These are phyloP conservation scores for Porphyrio hochstetteri DNA, from an alignment of 2,113 vertebrate genomes.

Conservation along the genomic window DNA sequence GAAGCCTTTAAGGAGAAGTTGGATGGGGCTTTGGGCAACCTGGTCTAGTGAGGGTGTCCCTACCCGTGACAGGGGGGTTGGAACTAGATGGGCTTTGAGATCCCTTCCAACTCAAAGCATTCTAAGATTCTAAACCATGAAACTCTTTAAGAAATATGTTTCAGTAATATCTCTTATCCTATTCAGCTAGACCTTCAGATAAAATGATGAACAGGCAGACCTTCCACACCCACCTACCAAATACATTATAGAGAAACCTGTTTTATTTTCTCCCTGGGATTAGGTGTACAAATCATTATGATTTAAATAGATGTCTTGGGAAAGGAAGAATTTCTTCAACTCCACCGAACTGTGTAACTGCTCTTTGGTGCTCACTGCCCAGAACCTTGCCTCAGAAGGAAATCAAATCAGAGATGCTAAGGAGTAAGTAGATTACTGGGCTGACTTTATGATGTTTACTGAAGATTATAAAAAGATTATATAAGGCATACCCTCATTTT, in stretches of 20 bases:
- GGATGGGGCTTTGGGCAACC: too few relatives aligned
- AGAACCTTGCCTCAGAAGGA: not conserved
- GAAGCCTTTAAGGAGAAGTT: too few relatives aligned
- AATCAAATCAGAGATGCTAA: slow-evolving; percentile 42
- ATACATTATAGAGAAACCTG: not conserved
- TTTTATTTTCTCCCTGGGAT: not conserved
- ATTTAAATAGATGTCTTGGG: not conserved
- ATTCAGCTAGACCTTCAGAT: not conserved
- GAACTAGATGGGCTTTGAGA: too few relatives aligned
- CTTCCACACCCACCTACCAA: not conserved
- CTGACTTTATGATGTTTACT: not conserved
- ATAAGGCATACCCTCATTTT: not conserved
- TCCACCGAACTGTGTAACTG: not conserved
- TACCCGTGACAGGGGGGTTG: too few relatives aligned
- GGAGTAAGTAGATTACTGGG: slow-evolving; percentile 34
- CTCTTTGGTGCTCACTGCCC: not conserved
- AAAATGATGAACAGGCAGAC: not conserved
- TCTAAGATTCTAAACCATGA: not conserved
- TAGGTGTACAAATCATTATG: not conserved
- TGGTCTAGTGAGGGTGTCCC: too few relatives aligned
- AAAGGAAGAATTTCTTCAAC: not conserved
- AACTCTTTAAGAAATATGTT: not conserved
- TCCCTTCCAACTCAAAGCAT: too few relatives aligned
- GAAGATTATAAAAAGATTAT: slow-evolving; percentile 24
- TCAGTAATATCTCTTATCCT: not conserved